Base-by-base conservation (phyloP, 2,113 vertebrate species). In the Bagarius yarrelli region DNA sequence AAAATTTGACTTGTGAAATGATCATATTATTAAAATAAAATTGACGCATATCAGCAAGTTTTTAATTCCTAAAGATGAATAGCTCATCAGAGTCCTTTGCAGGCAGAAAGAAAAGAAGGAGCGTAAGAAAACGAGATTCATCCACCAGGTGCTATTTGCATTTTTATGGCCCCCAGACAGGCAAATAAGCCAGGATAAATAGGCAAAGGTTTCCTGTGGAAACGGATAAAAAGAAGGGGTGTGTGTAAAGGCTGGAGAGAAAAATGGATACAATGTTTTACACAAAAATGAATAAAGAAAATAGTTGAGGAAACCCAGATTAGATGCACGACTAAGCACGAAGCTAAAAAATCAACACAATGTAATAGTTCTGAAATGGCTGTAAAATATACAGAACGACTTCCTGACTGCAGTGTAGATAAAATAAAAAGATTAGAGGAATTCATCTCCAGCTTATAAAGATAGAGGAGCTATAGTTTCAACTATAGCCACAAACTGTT, bases 111-210 rank as follows among this genome's bases (percentile, higher is more conserved):
- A 73, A 81, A 30, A 67, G n/a, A 34, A 50, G 2, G 15, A 9
- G 30, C 30, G 8, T 16, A 18, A 66, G 25, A 64, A 25, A 50
- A 27, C 15, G 16, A 66, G 47, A 55, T 55, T 52, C 30, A 30
- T 19, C 27, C 56, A 52, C 57, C 59, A 40, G 73, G 52, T 23
- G 8, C 32, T 15, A 84, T 86, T 86, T 78, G 83, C 80, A 86
- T 86, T 86, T 84, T 56, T 32, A 80, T 80, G 56, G 61, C 44
- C 36, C n/a, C 32, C 27, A 80, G n/a, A 30, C 67, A 40, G 69
- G 57, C 80, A 67, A 61, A 80, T 69, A 34, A 83, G 47, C 56
- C 15, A 16, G 8, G 30, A 50, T 64, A 44, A 55, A 59, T 76
- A 63, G 53, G 47, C 14, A 47, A 79, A 78, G 55, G 53, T 15